Percentiles rank a stretch among this genome's conserved stretches.
Evolutionary conservation across 2,797 vertebrate species (phyloP).

Genomic region (Champsocephalus esox): DNA sequence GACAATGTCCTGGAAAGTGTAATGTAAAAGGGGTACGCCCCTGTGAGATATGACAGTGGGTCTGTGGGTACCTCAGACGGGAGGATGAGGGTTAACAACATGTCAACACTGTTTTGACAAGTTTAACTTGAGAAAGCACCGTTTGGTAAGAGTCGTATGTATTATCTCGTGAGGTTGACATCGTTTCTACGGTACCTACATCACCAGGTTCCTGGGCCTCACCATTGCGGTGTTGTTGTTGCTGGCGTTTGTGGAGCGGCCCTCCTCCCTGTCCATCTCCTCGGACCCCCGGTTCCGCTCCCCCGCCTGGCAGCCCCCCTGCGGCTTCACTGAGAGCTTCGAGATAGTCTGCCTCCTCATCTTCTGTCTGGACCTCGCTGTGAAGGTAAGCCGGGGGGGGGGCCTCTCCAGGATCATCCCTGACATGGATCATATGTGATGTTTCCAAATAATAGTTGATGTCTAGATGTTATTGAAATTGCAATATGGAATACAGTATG

Average conservation of each 20-base stretch:
- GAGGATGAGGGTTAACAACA: no score
- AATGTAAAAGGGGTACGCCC: no score
- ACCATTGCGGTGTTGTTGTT: conserved; percentile 88
- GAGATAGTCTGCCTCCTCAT: conserved; percentile 90
- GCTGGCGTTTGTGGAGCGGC: conserved; percentile 92
- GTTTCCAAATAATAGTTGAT: conserved; percentile 12
- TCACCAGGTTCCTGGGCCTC: conserved; percentile 85
- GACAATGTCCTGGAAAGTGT: no score
- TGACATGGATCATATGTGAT: not conserved
- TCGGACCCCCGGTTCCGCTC: conserved; percentile 88
- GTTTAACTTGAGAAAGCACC: not conserved
- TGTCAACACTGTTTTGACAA: not conserved
- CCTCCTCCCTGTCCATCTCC: conserved; percentile 89
- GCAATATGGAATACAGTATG: no score
- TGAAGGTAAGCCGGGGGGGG: conserved; percentile 86
- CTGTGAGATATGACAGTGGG: no score
- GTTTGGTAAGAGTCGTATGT: not conserved
- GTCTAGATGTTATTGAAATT: no score
- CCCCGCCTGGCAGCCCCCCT: conserved; percentile 87
- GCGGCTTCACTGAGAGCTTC: conserved; percentile 89
- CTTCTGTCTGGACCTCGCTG: conserved; percentile 85
- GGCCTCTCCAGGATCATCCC: not conserved
- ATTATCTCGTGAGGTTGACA: not conserved
- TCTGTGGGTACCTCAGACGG: no score
- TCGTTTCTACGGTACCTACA: not conserved